A percentile compares a stretch with the other conserved stretches of the same genome.
phyloP scores from a whole-genome alignment of 2,888 invertebrate genomes.

The Leucophenga montana region DNA sequence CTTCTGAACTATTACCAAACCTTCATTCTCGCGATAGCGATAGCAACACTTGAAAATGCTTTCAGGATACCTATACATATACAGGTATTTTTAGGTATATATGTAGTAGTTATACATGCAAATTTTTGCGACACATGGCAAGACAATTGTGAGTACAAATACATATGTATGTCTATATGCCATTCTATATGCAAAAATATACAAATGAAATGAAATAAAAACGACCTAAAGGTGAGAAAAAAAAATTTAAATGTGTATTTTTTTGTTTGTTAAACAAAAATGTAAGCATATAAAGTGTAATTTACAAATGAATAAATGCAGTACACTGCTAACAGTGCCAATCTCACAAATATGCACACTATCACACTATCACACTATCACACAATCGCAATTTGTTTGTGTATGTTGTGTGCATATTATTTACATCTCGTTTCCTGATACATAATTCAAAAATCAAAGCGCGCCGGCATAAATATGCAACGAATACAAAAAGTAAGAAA shows the following conservation, averaged over 20 bases:
- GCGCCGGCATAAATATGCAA: constrained; percentile 11
- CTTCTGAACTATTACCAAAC: no score
- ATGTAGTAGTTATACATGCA: not conserved
- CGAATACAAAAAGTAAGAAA: not conserved
- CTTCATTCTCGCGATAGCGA: no score
- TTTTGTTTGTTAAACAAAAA: not conserved
- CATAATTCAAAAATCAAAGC: constrained; percentile 55
- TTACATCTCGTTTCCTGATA: constrained; percentile 41
- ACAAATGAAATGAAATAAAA: not conserved
- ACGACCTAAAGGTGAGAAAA: not conserved
- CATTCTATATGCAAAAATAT: not conserved
- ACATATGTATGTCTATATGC: not conserved
- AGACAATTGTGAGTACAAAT: constrained; percentile 23
- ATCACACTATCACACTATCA: constrained; percentile 9
- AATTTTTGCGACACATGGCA: not conserved
- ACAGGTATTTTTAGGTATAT: no score
- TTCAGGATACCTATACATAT: not conserved
- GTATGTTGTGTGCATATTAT: constrained; percentile 56
- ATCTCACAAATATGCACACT: no score
- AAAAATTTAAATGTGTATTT: not conserved
- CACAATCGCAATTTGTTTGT: no score
- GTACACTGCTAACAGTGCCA: constrained; percentile 1
- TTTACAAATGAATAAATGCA: constrained; percentile 55
- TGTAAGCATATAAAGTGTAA: constrained; percentile 24
- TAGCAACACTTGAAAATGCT: no score